Conservation (phyloP, 1,140 invertebrate species). For the Apis cerana region DNA sequence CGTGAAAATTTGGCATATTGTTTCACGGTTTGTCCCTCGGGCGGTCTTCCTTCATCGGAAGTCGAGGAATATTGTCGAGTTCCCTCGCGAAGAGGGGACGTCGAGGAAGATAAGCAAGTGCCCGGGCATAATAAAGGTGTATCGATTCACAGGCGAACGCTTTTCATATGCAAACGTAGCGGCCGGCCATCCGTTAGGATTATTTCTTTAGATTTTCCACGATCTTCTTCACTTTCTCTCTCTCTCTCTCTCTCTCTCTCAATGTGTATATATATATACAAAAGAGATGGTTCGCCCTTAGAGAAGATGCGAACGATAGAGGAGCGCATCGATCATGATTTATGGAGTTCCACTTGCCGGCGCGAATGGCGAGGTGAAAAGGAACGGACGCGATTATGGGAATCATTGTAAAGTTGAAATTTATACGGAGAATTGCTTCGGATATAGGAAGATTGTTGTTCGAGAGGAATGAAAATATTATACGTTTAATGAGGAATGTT, state of each 20-base stretch:
- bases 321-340: constrained; percentile 39
- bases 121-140: constrained; percentile 79
- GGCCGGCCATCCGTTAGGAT: constrained; percentile 79
- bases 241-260: background rate
- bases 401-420: background rate
- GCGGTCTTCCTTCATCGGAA: constrained; percentile 67
- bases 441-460: background rate
- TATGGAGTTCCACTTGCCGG: constrained; percentile 8
- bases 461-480: background rate
- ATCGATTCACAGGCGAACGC: constrained; percentile 76
- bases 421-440: background rate
- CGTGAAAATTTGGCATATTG: constrained; percentile 77
- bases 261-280: too few species aligned
- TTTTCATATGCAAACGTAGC: constrained; percentile 81
- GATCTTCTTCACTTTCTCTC: background rate
- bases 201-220: constrained; percentile 75
- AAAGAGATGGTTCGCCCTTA: constrained; percentile 28
- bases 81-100: constrained; percentile 63
- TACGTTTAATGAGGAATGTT: background rate
- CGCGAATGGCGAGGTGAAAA: background rate
- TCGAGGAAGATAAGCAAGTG: constrained; percentile 78
- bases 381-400: background rate
- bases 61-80: constrained; percentile 78
- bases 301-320: constrained; percentile 5
- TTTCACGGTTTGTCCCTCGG: constrained; percentile 69